Evolutionary conservation across 1,140 invertebrate species (phyloP).

Genomic region (Scaptomyza graminum): DNA sequence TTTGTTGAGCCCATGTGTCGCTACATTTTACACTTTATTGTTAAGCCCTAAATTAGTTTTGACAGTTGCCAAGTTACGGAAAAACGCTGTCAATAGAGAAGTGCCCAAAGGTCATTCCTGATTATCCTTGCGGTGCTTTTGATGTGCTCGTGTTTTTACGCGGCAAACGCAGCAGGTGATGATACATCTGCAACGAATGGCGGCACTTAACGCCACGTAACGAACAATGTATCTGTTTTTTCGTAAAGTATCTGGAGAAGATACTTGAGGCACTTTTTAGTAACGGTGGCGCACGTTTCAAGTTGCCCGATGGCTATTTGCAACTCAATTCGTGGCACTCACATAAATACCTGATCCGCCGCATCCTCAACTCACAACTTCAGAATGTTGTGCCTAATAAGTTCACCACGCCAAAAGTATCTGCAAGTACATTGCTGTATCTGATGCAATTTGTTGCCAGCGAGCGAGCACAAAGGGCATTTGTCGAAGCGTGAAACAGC

Average conservation of each 20-base stretch:
- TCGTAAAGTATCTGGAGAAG: constrained; percentile 26
- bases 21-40: constrained; percentile 51
- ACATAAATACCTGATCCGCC: constrained; percentile 68
- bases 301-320: constrained; percentile 70
- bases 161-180: constrained; percentile 58
- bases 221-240: constrained; percentile 6
- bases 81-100: background rate
- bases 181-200: constrained; percentile 57
- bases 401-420: constrained; percentile 47
- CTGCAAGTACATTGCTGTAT: constrained; percentile 38
- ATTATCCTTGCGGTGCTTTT: constrained; percentile 78
- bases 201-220: constrained; percentile 69
- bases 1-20: constrained; percentile 23
- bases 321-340: constrained; percentile 77
- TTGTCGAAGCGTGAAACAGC: constrained; percentile 78
- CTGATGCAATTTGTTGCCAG: constrained; percentile 63
- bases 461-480: constrained; percentile 62
- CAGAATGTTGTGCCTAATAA: constrained; percentile 60
- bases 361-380: background rate
- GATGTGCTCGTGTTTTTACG: constrained; percentile 31
- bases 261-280: constrained; percentile 36
- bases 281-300: constrained; percentile 72
- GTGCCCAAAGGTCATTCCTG: constrained; percentile 52
- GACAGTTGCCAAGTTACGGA: constrained; percentile 57
- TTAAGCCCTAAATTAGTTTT: constrained; percentile 58